Conservation (phyloP, 2,888 invertebrate genomes). For the Chrysolina americana region DNA sequence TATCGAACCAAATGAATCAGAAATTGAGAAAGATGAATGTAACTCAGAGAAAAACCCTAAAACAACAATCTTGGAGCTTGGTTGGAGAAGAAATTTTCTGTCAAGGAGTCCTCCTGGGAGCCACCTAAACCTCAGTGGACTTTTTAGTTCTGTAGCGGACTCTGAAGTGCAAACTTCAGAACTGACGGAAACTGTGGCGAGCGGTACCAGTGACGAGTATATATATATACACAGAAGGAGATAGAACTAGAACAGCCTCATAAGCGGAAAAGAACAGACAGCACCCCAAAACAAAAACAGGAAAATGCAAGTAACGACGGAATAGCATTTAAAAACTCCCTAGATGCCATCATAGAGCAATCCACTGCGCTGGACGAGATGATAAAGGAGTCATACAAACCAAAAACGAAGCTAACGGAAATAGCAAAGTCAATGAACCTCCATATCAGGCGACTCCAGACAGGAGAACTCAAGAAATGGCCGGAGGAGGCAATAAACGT, state of each 20-base stretch:
- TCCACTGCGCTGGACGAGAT: neutral
- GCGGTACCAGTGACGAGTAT: neutral
- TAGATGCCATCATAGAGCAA: neutral
- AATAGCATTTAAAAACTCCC: neutral
- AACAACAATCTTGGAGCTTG: conserved; percentile 8
- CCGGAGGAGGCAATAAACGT: neutral
- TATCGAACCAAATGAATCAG: neutral
- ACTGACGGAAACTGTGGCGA: neutral
- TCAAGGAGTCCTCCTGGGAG: conserved; percentile 14
- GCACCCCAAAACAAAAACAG: neutral
- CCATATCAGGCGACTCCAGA: neutral
- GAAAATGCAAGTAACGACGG: neutral
- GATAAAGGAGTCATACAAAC: neutral
- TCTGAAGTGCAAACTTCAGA: neutral
- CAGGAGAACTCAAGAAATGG: neutral
- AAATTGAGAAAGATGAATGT: neutral
- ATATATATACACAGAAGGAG: too few relatives aligned
- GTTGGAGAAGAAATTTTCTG: neutral
- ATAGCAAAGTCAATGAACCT: neutral
- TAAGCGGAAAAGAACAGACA: neutral
- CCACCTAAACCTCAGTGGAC: neutral
- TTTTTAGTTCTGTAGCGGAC: neutral
- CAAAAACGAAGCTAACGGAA: neutral
- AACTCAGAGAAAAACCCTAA: neutral
- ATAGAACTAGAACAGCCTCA: neutral